These are phyloP conservation scores for Zelleria hepariella DNA, from an alignment of 2,888 invertebrate genomes.

Conservation along the genomic window DNA sequence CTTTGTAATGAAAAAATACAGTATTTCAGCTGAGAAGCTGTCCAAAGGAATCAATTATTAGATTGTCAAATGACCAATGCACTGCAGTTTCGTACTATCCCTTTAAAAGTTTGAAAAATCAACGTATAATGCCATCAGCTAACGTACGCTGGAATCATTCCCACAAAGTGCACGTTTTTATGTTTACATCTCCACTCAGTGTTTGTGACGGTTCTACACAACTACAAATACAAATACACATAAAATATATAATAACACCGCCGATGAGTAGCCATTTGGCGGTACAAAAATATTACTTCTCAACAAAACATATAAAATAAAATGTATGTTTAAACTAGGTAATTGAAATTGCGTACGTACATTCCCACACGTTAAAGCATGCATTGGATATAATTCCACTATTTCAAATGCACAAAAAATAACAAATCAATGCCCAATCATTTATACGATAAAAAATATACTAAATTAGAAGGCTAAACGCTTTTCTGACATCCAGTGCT, in stretches of 20 bases:
- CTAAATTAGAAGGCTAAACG: too few species aligned
- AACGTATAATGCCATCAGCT: constrained; percentile 19
- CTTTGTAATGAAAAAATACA: too few species aligned
- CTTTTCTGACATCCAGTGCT: too few species aligned
- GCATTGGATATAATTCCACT: too few species aligned
- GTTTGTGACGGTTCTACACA: neutral
- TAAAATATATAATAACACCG: neutral
- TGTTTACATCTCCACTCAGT: constrained; percentile 9
- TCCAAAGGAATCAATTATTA: too few species aligned
- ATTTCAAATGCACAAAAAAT: too few species aligned
- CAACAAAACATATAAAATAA: neutral
- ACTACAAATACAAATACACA: neutral
- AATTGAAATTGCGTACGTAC: too few species aligned
- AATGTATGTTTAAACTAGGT: too few species aligned
- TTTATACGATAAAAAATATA: too few species aligned
- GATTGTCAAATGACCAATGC: neutral
- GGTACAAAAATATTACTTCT: neutral
- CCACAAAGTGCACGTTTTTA: constrained; percentile 14
- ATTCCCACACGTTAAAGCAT: too few species aligned
- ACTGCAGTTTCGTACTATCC: neutral
- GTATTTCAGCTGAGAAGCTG: too few species aligned
- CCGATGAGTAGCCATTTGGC: neutral
- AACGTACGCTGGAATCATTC: constrained; percentile 19
- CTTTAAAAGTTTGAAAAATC: constrained; percentile 2
- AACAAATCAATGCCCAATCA: too few species aligned